Evolutionary conservation across 2,113 vertebrate genomes (phyloP), one percentile per base, ranked within the genome.

Genomic region (Hiodon alosoides): DNA sequence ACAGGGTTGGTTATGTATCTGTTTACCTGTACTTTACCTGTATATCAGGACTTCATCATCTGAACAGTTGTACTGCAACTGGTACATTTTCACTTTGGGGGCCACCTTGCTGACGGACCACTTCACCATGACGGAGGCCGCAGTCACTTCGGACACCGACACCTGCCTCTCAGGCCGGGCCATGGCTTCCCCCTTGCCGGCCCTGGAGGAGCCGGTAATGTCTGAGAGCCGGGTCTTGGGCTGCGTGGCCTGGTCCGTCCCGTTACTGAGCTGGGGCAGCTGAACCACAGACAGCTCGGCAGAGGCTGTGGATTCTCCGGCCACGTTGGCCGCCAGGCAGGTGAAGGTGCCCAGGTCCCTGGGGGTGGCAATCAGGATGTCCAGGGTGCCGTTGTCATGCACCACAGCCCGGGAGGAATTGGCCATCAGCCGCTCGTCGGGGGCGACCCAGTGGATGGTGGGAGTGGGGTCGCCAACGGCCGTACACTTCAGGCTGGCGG

Each of bases 31-130:
- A 31, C 16, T 67, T 64, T 93, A 98, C 96, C 96, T 96, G 93
- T 98, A 98, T 62, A 97, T 95, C 62, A 97, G 91, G 57, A 96
- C 95, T 87, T 98, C 94, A 66, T 98, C 96, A 67, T 96, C 93
- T 0, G 96, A 97, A 83, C 96, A 97, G 85, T 98, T 98, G 84
- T 98, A 98, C 67, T 98, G 96, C 11, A 98, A 89, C 83, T 98
- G 96, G 85, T 94, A 98, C 96, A 98, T 96, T 88, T 97, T 97
- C 75, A 98, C 96, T 54, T 92, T 92, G 8, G 95, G 96, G 0
- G 95, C 93, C 0, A 94, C 92, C 73, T 94, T 94, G 88, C 93
- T 96, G 79, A 96, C 92, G 0, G 92, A 92, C 96, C 96, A 98
- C 73, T 90, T 93, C 81, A 98, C 91, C 83, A 96, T 83, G 14